phyloP scores from a whole-genome alignment of 2,113 vertebrate genomes.

The Oceanodroma tethys region DNA sequence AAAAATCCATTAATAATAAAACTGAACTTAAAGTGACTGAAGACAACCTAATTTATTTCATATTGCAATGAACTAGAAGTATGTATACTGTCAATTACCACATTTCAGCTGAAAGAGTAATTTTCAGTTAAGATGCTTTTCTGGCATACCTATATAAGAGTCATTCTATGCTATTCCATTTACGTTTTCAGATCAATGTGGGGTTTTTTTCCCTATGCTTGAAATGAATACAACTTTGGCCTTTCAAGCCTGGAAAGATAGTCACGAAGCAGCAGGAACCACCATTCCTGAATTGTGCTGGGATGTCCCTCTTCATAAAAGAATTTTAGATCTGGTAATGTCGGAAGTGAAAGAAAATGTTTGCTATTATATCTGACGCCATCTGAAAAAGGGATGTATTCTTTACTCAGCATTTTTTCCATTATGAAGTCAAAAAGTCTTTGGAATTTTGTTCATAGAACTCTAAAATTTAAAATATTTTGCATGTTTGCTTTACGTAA shows the following conservation, averaged over 20 bases:
- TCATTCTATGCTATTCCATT: background rate
- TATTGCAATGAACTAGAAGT: background rate
- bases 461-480: background rate
- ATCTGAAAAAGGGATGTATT: background rate
- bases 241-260: background rate
- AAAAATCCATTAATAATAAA: background rate
- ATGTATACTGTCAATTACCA: background rate
- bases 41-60: background rate
- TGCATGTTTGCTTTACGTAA: background rate
- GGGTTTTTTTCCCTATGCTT: background rate
- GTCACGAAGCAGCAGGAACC: background rate
- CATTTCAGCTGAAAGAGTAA: background rate
- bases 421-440: background rate
- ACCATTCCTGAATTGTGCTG: background rate
- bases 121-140: background rate
- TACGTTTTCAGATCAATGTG: background rate
- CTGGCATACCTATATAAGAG: background rate
- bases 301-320: background rate
- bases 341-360: background rate
- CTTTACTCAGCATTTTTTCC: background rate
- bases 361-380: background rate
- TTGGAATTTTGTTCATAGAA: background rate
- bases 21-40: background rate
- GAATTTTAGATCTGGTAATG: background rate
- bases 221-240: background rate